phyloP scores from a whole-genome alignment of 2,113 vertebrate species.

The Psilopsiagon aurifrons region DNA sequence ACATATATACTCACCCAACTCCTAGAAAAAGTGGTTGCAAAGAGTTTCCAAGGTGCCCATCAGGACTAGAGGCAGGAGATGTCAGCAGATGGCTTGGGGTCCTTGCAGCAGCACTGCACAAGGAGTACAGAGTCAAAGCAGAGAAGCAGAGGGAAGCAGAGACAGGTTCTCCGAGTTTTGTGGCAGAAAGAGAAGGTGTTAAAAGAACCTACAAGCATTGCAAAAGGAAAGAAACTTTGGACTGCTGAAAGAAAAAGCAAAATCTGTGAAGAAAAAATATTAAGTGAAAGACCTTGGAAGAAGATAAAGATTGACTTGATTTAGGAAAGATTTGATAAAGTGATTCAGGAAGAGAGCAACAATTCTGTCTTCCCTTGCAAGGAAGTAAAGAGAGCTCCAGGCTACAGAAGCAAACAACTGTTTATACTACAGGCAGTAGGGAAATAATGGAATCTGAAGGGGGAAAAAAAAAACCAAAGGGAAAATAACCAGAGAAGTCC shows the following conservation, averaged over 20 bases:
- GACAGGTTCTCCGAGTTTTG: background rate
- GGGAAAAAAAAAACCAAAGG: background rate
- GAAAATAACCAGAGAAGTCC: background rate
- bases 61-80: background rate
- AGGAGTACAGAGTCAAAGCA: background rate
- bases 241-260: background rate
- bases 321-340: too few species aligned
- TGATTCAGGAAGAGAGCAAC: background rate
- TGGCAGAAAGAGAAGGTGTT: background rate
- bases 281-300: background rate
- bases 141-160: background rate
- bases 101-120: background rate
- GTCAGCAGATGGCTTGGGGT: background rate
- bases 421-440: background rate
- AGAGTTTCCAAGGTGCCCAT: background rate
- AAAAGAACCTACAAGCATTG: background rate
- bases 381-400: background rate
- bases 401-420: background rate
- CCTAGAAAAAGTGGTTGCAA: background rate
- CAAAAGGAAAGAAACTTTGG: background rate
- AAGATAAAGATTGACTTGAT: background rate
- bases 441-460: background rate
- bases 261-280: background rate
- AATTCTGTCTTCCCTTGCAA: background rate
- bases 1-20: rapidly evolving